Conservation (phyloP, 2,113 vertebrate species). For the Nymphicus hollandicus region DNA sequence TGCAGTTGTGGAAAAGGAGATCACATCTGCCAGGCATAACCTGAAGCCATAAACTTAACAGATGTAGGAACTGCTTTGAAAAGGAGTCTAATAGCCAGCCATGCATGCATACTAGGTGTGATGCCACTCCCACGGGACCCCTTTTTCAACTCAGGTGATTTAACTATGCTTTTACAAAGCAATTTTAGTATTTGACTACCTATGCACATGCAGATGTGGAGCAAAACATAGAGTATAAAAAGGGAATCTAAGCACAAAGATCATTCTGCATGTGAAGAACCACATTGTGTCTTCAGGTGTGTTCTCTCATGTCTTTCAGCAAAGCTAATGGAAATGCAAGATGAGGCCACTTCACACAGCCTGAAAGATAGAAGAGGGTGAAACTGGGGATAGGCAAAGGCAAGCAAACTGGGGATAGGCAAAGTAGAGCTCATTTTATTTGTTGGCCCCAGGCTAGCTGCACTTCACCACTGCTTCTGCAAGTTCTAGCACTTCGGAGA, state of each 20-base stretch:
- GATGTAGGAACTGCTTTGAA: not conserved
- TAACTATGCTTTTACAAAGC: not conserved
- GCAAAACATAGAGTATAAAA: not conserved
- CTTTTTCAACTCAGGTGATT: not conserved
- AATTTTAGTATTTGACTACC: not conserved
- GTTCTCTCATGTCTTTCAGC: not conserved
- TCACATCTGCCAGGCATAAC: not conserved
- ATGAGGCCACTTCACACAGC: not conserved
- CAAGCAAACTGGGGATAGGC: no score
- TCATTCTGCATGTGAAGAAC: not conserved
- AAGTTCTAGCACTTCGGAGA: not conserved
- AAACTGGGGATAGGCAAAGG: not conserved
- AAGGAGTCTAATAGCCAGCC: not conserved
- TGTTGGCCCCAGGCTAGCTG: not conserved
- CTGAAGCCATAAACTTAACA: not conserved
- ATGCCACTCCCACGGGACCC: not conserved
- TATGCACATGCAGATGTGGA: not conserved
- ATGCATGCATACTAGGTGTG: not conserved
- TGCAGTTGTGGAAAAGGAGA: not conserved
- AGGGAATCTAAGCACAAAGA: not conserved
- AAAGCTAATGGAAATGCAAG: not conserved
- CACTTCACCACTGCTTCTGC: not conserved
- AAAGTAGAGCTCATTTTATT: not conserved
- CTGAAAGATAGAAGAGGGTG: not conserved
- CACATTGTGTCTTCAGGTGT: not conserved